A percentile compares a stretch with the other conserved stretches of the same genome.
These are phyloP conservation scores for Aplodontia rufa DNA, from an alignment of 2,113 vertebrate genomes.

Conservation along the genomic window DNA sequence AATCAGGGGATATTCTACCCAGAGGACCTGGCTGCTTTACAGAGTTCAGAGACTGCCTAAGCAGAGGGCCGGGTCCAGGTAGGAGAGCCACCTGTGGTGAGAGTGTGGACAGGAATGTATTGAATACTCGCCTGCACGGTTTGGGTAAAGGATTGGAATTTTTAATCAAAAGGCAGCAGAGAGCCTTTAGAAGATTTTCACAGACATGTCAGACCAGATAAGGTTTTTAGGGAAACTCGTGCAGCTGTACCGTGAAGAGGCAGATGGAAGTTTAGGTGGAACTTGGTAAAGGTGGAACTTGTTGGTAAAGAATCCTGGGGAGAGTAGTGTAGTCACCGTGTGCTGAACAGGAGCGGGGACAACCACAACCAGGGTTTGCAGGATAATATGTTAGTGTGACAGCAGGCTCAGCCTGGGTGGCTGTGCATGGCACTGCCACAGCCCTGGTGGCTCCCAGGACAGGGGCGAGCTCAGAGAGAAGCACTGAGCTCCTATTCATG, in stretches of 20 bases:
- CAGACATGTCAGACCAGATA: not conserved
- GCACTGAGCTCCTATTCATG: not conserved
- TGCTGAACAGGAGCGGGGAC: not conserved
- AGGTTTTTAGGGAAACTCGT: not conserved
- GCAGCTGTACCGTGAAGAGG: no score
- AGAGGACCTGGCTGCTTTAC: not conserved
- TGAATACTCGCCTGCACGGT: not conserved
- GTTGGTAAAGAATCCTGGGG: not conserved
- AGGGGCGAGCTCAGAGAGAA: not conserved
- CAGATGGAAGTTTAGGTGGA: no score
- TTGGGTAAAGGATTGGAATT: not conserved
- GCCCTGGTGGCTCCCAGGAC: not conserved
- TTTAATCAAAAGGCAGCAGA: no score
- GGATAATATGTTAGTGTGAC: no score
- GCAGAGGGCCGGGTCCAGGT: no score
- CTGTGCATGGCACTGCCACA: not conserved
- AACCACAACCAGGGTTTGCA: no score
- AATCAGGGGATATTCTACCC: no score
- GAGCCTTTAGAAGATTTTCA: not conserved
- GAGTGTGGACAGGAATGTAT: not conserved
- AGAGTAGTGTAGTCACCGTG: not conserved
- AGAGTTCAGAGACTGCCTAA: no score
- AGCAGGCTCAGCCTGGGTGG: not conserved
- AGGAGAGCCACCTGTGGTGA: no score
- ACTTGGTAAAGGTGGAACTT: no score